Evolutionary conservation across 2,797 vertebrate genomes (phyloP).

Genomic region (Carcharodon carcharias): DNA sequence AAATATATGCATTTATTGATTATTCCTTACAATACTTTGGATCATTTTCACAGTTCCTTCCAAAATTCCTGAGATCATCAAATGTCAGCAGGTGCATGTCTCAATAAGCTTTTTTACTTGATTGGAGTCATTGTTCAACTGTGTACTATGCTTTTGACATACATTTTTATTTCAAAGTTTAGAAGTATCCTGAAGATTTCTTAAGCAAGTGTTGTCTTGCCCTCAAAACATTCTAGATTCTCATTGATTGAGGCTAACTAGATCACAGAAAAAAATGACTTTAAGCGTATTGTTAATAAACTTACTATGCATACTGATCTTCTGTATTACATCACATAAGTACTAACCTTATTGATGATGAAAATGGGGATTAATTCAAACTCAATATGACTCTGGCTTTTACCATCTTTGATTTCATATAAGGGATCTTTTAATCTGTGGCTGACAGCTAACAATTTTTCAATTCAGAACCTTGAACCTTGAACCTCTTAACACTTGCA

Average conservation of each 20-base stretch:
- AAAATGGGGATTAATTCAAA: not conserved
- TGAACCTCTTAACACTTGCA: not conserved
- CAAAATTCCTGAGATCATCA: not conserved
- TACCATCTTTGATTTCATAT: not conserved
- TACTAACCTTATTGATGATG: not conserved
- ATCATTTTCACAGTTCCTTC: not conserved
- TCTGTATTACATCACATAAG: not conserved
- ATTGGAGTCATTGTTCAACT: not conserved
- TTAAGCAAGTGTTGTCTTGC: not conserved
- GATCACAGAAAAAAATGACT: not conserved
- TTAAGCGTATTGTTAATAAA: not conserved
- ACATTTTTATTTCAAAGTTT: not conserved
- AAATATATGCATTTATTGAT: not conserved
- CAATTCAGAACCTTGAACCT: not conserved
- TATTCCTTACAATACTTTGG: not conserved
- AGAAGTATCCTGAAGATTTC: not conserved
- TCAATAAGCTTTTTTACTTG: not conserved
- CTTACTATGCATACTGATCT: not conserved
- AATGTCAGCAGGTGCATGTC: not conserved
- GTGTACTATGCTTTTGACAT: not conserved
- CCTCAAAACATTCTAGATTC: not conserved
- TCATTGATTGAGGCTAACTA: not conserved
- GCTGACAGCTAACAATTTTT: not conserved
- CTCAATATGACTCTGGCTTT: not conserved
- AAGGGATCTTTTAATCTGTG: not conserved